A percentile compares a stretch with the other conserved stretches of the same genome.
phyloP scores from a whole-genome alignment of 2,797 vertebrate species.

The Agapornis canus region DNA sequence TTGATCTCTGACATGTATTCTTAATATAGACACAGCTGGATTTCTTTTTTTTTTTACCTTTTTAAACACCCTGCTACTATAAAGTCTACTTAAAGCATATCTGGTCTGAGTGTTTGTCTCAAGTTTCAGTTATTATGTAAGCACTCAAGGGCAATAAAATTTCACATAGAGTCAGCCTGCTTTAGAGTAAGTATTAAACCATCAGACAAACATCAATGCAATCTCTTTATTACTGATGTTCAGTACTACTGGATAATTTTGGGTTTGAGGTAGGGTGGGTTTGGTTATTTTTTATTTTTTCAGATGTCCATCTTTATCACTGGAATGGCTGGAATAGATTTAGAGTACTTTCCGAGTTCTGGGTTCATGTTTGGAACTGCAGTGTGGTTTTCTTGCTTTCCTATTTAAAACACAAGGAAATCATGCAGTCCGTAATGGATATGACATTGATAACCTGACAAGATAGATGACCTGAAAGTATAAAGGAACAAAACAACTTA shows the following conservation, averaged over 20 bases:
- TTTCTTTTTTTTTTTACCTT: background rate
- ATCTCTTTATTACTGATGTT: background rate
- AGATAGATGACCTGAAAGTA: background rate
- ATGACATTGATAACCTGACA: background rate
- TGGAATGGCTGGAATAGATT: background rate
- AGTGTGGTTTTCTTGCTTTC: background rate
- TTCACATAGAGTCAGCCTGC: conserved; percentile 42
- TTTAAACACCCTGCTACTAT: conserved; percentile 43
- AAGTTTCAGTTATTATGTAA: conserved; percentile 72
- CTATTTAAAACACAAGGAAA: conserved; percentile 26
- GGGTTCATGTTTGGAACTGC: background rate
- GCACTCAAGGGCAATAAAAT: conserved; percentile 64
- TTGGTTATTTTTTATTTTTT: background rate
- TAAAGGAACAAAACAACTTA: conserved; percentile 10
- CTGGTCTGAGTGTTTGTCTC: conserved; percentile 42
- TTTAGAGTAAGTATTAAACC: conserved; percentile 19
- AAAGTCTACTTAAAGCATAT: conserved; percentile 42
- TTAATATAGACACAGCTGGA: conserved; percentile 41
- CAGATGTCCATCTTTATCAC: background rate
- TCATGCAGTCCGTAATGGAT: background rate
- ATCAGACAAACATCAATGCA: background rate
- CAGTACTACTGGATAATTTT: background rate
- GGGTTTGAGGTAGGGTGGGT: background rate
- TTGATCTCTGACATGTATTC: conserved; percentile 60
- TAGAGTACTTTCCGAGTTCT: background rate